phyloP scores from a whole-genome alignment of 2,797 vertebrate species.

The Sebastes jordani region DNA sequence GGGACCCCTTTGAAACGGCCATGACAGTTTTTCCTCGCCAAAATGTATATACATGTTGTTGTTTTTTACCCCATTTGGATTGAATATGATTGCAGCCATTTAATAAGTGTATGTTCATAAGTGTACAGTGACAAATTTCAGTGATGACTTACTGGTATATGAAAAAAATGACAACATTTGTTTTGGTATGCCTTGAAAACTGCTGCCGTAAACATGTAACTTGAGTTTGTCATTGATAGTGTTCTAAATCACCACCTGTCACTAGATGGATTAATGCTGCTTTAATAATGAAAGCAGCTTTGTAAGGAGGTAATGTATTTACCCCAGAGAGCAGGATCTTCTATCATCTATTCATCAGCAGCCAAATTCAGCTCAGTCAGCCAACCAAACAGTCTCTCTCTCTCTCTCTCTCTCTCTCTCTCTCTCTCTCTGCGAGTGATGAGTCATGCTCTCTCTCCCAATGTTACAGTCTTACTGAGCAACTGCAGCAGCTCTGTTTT shows the following conservation, averaged over 20 bases:
- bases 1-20: no score
- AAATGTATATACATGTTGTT: background rate
- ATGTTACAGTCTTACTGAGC: background rate
- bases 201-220: background rate
- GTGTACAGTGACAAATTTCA: background rate
- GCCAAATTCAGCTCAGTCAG: slow-evolving; percentile 19
- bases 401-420: no score
- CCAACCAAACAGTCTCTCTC: background rate
- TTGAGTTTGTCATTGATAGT: background rate
- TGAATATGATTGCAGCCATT: background rate
- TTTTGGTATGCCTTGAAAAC: background rate
- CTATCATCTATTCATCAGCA: background rate
- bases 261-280: background rate
- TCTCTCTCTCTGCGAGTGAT: background rate
- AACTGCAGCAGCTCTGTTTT: background rate
- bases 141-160: background rate
- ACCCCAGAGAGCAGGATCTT: background rate
- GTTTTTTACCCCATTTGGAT: background rate
- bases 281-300: background rate
- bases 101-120: background rate
- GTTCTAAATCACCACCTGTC: background rate
- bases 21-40: no score
- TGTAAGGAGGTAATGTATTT: background rate
- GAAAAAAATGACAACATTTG: background rate
- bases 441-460: slow-evolving; percentile 18